Evolutionary conservation across 2,113 vertebrate genomes (phyloP), one percentile per base, ranked within the genome.

Genomic region (Microcebus ravelobensis): DNA sequence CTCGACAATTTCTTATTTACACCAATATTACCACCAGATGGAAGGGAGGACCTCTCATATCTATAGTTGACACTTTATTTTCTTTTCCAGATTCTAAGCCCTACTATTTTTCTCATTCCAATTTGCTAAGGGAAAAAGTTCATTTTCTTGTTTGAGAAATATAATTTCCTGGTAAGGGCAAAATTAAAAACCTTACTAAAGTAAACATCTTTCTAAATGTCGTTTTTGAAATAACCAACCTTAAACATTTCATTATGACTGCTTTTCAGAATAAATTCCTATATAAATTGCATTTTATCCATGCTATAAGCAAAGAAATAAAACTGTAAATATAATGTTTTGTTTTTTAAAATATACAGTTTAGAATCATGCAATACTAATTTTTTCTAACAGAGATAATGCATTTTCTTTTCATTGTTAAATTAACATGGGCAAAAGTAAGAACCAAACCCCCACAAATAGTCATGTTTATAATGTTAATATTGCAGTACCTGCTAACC

Each of bases 1-100:
- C 88, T 97, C 92, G 55, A 97, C 95, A 94, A 87, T 97, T 97
- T 96, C 94, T 97, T 98, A 96, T 95, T 90, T 95, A 97, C 29
- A 96, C 70, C 55, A 93, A 93, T 1, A 20, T n/a, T 67, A 74
- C 39, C 31, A 86, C 87, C 98, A 95, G 94, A 97, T 96, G 98
- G 87, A 97, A 39, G 29, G 94, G 31, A 97, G 86, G 73, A 83
- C 70, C 83, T 70, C 81, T 63, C 73, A 42, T 48, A 65, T 63
- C 85, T 79, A 57, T 31, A 87, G 71, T 4, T 87, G 0, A 87
- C 3, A 21, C 11, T 96, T 85, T 18, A 29, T 94, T 94, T 97
- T 84, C 42, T 87, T 95, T 96, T 61, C 39, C 90, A 52, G 48
- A 93, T 77, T 73, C 50, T 90, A 96, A 87, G 29, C 31, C 39